Conservation (phyloP, 2,888 invertebrate genomes). For the Papilio elwesi region DNA sequence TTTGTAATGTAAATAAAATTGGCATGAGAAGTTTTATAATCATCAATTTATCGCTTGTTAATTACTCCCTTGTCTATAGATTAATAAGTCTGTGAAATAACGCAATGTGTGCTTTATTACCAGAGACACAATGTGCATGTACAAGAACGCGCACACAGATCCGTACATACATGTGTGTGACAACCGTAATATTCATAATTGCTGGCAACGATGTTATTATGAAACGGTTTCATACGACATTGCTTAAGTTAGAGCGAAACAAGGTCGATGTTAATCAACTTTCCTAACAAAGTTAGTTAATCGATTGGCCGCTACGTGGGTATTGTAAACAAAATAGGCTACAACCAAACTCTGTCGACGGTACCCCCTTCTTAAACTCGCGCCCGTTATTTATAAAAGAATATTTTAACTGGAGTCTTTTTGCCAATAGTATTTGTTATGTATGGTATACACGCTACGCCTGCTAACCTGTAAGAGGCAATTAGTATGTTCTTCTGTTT, state of each 20-base stretch:
- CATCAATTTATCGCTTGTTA: too few species aligned
- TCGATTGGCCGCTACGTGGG: slow-evolving; percentile 31
- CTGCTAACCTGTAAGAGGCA: neutral
- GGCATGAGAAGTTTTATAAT: too few species aligned
- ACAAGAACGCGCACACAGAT: too few species aligned
- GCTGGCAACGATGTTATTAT: slow-evolving; percentile 1
- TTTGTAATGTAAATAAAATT: too few species aligned
- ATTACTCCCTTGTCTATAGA: too few species aligned
- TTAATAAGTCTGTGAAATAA: too few species aligned
- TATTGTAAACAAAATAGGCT: slow-evolving; percentile 29
- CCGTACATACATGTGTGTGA: neutral
- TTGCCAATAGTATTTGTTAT: neutral
- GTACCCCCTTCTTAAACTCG: neutral
- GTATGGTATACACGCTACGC: neutral
- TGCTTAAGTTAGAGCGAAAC: slow-evolving; percentile 15
- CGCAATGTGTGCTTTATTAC: too few species aligned
- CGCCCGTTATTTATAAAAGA: neutral
- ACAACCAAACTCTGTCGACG: slow-evolving; percentile 15
- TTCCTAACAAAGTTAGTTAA: slow-evolving; percentile 31
- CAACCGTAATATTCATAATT: neutral
- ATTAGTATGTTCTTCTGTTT: neutral
- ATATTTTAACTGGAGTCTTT: neutral
- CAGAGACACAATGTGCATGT: too few species aligned
- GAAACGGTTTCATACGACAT: slow-evolving; percentile 16
- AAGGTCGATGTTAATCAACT: slow-evolving; percentile 35